Evolutionary conservation across 2,888 invertebrate genomes (phyloP), one percentile per base, ranked within the genome.

Genomic region (Rugalucina vietnamica): DNA sequence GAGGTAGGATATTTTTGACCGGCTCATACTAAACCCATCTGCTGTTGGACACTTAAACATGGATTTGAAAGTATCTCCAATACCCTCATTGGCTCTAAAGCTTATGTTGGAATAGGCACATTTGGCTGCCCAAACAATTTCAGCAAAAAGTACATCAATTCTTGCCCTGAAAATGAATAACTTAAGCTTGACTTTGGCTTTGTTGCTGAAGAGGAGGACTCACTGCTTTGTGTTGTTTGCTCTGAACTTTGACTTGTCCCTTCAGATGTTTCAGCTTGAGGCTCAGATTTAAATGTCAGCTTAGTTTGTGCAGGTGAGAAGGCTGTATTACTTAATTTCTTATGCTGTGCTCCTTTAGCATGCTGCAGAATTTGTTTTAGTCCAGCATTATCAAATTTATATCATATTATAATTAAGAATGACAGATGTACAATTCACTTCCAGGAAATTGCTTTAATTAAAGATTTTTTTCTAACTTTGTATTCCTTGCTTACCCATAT

Each of bases 31-130:
- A 18, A 75, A 74, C 14, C 27, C 70, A 18, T 65, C 32, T 18
- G 69, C 65, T 36, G 69, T 65, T 29, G 70, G 50, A 32, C 10
- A 29, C 21, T 50, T 24, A 74, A 73, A 73, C 14, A 73, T 43
- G 34, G 73, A n/a, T 14, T 21, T 39, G n/a, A 39, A 69, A 29
- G 39, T 73, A 39, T 43, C 18, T 37, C n/a, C 14, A 5, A 79
- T 39, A 14, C 71, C 34, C 36, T 79, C 79, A 65, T 36, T 39
- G 24, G 79, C 72, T 74, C 73, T 49, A 39, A 80, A 75, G 29
- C 70, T 69, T 21, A 36, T 54, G 54, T 73, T 74, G 21, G 74
- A 18, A 65, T 5, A n/a, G 29, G 79, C 74, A 74, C 57, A 57
- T 43, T 65, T 34, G 8, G 49, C 74, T 65, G 74, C 36, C 79